Conservation (phyloP, 1,140 invertebrate species). For the Saccostrea cuccullata region DNA sequence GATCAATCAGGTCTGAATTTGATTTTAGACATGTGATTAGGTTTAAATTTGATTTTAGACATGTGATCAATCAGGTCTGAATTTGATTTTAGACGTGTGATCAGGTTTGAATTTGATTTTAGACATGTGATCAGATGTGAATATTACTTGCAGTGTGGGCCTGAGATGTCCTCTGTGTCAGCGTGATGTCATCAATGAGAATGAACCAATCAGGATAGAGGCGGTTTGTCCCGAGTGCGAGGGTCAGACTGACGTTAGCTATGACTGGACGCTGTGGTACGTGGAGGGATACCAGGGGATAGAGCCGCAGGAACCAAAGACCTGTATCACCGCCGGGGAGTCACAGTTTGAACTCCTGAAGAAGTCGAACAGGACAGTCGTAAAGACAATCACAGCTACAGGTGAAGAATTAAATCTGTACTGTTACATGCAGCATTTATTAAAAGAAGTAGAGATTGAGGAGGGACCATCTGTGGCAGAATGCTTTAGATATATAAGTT, state of each 20-base stretch:
- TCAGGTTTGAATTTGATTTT: neutral
- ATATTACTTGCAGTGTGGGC: neutral
- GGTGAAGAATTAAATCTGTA: neutral
- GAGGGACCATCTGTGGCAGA: too few species aligned
- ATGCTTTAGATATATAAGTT: too few species aligned
- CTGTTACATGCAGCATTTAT: neutral
- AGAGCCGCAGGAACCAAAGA: neutral
- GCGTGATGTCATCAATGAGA: neutral
- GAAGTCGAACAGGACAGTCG: neutral
- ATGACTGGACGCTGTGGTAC: neutral
- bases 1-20: too few species aligned
- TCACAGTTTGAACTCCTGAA: neutral
- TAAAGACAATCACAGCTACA: neutral
- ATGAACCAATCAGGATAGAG: constrained; percentile 10
- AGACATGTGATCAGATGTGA: too few species aligned
- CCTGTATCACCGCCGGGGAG: neutral
- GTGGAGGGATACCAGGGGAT: neutral
- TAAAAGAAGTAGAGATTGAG: too few species aligned
- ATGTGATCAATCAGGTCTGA: too few species aligned
- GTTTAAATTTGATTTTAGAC: too few species aligned
- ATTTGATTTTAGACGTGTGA: too few species aligned
- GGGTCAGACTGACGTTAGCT: neutral
- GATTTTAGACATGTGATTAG: too few species aligned
- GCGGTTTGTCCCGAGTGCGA: neutral
- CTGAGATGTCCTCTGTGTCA: neutral